Evolutionary conservation across 2,797 vertebrate species (phyloP).

Genomic region (Rhodeus uyekii): DNA sequence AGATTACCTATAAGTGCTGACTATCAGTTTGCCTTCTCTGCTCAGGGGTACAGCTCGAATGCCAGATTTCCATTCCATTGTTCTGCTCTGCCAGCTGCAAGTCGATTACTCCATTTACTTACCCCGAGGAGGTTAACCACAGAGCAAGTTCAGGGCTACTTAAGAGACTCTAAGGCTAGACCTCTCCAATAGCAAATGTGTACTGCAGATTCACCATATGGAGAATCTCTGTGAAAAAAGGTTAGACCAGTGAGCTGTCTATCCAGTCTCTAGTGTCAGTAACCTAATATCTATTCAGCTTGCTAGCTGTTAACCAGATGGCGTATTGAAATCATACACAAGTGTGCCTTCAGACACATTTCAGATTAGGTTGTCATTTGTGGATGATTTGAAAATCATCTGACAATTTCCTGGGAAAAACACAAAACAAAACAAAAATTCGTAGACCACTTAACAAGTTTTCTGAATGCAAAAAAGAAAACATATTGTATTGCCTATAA

Average conservation of each 20-base stretch:
- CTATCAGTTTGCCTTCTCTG: conserved; percentile 50
- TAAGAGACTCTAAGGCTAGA: conserved; percentile 17
- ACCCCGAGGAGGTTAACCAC: conserved; percentile 42
- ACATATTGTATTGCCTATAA: background rate
- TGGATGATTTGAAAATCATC: background rate
- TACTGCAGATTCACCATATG: conserved; percentile 39
- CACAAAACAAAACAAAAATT: background rate
- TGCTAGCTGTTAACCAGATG: conserved; percentile 52
- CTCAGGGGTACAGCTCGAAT: conserved; percentile 36
- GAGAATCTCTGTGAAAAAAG: conserved; percentile 24
- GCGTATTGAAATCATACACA: conserved; percentile 26
- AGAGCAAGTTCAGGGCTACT: conserved; percentile 15
- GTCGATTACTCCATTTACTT: conserved; percentile 54
- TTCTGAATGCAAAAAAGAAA: background rate
- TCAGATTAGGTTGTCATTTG: conserved; percentile 30
- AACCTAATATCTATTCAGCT: conserved; percentile 45
- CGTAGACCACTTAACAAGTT: background rate
- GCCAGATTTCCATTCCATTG: conserved; percentile 49
- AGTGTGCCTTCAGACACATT: conserved; percentile 41
- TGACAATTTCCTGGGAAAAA: background rate
- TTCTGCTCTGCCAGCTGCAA: conserved; percentile 44
- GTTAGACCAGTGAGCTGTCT: conserved; percentile 1
- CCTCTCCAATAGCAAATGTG: conserved; percentile 20
- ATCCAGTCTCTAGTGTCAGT: conserved; percentile 26
- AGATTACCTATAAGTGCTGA: conserved; percentile 61